Evolutionary conservation across 2,888 invertebrate species (phyloP), one percentile per base, ranked within the genome.

Genomic region (Idaea aversata): DNA sequence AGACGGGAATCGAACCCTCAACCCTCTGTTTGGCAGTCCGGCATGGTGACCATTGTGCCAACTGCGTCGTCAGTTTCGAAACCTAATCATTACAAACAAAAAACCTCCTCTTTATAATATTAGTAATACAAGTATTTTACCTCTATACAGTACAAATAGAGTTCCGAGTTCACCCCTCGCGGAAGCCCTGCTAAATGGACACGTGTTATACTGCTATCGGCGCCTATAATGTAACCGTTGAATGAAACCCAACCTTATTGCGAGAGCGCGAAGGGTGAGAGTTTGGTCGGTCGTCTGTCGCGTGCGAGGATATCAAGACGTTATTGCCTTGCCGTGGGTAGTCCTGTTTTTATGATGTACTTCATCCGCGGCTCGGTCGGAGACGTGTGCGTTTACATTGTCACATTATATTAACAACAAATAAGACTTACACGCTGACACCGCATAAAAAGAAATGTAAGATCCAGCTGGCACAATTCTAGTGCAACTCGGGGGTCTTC

Each of bases 281-380:
- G 47, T 47, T 47, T 47, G 7, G 47, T 47, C 47, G 47, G 6
- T 5, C 13, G 72, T 72, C 71, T 78, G 74, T 77, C 75, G 79
- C 72, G 75, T 77, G 47, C 47, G 71, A 73, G 75, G 78, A 84
- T 86, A 90, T 90, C 88, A 88, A 90, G 90, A 90, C 87, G 87
- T 90, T 89, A 90, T 86, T 85, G 85, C 86, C 82, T 78, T 78
- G 83, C 85, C 85, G 84, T 86, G 25, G 25, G 85, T 36, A 47
- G 88, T 80, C 84, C 34, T 80, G 70, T 81, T 88, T 90, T 91
- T 89, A 91, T 88, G 90, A 90, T 25, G 87, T 87, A 88, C 88
- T 90, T 91, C 90, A 91, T 90, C 90, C 90, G 78, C 82, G 82
- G 84, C 85, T 85, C 82, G 83, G 63, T 85, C 82, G 83, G 63